A percentile compares a stretch with the other conserved stretches of the same genome.
These are phyloP conservation scores for Thecophora atra DNA, from an alignment of 2,888 invertebrate genomes.

Conservation along the genomic window DNA sequence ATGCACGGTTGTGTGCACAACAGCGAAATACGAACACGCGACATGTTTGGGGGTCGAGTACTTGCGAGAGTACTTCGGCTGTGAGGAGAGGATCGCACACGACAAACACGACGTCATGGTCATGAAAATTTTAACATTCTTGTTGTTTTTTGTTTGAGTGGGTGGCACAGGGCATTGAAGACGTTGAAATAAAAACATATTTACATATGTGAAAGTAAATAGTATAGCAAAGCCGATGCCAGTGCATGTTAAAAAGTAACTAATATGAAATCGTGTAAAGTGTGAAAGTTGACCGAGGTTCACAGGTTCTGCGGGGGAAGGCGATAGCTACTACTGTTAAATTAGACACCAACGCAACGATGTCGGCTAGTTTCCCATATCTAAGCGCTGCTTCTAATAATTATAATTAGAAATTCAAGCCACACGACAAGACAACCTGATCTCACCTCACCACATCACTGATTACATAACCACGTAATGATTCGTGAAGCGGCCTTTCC, in stretches of 20 bases:
- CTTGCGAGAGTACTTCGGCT: background rate
- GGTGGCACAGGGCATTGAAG: background rate
- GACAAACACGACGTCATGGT: slow-evolving; percentile 52
- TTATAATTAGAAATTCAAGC: slow-evolving; percentile 10
- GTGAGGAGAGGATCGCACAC: slow-evolving; percentile 32
- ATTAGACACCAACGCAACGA: too few species aligned
- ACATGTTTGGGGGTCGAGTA: slow-evolving; percentile 14
- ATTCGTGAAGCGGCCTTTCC: background rate
- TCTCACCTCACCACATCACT: background rate
- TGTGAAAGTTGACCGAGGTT: too few species aligned
- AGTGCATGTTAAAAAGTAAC: too few species aligned
- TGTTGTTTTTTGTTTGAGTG: background rate
- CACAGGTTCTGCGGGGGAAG: too few species aligned
- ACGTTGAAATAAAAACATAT: slow-evolving; percentile 15
- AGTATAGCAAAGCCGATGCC: too few species aligned
- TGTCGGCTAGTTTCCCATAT: background rate
- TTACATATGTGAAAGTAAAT: background rate
- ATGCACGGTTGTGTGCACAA: slow-evolving; percentile 27
- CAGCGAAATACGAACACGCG: slow-evolving; percentile 10
- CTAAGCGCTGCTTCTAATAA: background rate
- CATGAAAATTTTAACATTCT: slow-evolving; percentile 60
- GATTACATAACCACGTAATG: background rate
- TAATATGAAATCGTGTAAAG: too few species aligned
- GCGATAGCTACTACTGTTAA: too few species aligned
- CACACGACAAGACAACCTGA: too few species aligned